phyloP scores from a whole-genome alignment of 2,797 vertebrate genomes.

The Zalophus californianus region DNA sequence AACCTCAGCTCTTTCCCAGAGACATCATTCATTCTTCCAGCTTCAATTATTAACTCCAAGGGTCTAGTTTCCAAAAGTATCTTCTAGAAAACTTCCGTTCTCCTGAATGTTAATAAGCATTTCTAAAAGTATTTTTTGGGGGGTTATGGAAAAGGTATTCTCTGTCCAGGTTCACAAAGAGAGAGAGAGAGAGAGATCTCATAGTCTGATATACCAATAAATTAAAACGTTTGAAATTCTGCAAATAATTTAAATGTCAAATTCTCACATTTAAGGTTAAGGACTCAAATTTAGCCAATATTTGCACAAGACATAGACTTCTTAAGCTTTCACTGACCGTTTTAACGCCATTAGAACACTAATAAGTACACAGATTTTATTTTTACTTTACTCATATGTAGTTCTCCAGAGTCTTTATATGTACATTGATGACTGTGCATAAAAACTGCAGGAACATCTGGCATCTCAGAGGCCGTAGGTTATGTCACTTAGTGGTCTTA shows the following conservation, averaged over 20 bases:
- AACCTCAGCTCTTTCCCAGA: constrained; percentile 24
- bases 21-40: neutral
- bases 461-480: neutral
- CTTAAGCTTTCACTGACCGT: neutral
- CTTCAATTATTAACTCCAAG: neutral
- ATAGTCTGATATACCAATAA: neutral
- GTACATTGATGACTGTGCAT: neutral
- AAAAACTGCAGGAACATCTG: neutral
- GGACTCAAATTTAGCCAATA: constrained; percentile 9
- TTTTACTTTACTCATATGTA: constrained; percentile 33
- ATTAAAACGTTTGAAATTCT: constrained; percentile 40
- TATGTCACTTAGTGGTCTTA: neutral
- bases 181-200: neutral
- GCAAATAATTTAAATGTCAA: constrained; percentile 52
- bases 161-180: neutral
- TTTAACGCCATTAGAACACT: constrained; percentile 27
- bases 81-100: neutral
- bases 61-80: neutral
- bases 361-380: neutral
- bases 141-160: neutral
- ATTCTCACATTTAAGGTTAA: constrained; percentile 39
- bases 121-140: neutral
- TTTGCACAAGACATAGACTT: neutral
- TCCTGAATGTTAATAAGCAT: constrained; percentile 17
- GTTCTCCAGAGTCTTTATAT: neutral